Base-by-base conservation (phyloP, 1,140 invertebrate species). In the Nephila pilipes region DNA sequence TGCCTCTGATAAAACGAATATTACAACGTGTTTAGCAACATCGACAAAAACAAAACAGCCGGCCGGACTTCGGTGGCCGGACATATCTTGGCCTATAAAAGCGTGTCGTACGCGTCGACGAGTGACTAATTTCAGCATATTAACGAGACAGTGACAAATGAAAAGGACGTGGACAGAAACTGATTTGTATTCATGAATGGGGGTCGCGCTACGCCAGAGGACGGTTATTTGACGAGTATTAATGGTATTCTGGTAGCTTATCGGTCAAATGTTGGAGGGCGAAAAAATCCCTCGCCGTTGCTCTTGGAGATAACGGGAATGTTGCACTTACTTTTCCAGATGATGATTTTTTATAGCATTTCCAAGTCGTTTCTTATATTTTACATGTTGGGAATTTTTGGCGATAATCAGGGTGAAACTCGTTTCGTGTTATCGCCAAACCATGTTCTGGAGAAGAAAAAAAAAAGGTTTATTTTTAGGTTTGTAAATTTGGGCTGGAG, bases 101-200 rank as follows among this genome's bases (percentile, higher is more conserved):
- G 46, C 60, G 60, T 25, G 60, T 63, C 65, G 29, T 16, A 18
- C 14, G 16, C 58, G 5, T 18, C 29, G 25, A 25, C 65, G 65
- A 75, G 25, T 75, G 65, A 75, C 65, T 75, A 75, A 75, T 75
- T 75, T 75, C 65, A 75, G 65, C 65, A 75, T 75, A 75, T 32
- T 75, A 75, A 75, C 25, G 25, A 75, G 65, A 75, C 25, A 75
- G 65, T 75, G 65, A 75, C 65, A 75, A 75, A 75, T 75, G 65
- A 75, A 75, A 75, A 75, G 65, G 65, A 75, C 65, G 65, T 36
- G 65, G 65, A 75, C 65, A 75, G 65, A 75, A 75, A 75, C 65
- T 75, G 65, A 36, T 75, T 75, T 75, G 65, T 75, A 75, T 75
- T 75, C 65, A 75, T 75, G 65, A 75, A 75, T 32, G 65, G 29